These are phyloP conservation scores for Agapornis canus DNA, from an alignment of 2,797 vertebrate genomes.

Conservation along the genomic window DNA sequence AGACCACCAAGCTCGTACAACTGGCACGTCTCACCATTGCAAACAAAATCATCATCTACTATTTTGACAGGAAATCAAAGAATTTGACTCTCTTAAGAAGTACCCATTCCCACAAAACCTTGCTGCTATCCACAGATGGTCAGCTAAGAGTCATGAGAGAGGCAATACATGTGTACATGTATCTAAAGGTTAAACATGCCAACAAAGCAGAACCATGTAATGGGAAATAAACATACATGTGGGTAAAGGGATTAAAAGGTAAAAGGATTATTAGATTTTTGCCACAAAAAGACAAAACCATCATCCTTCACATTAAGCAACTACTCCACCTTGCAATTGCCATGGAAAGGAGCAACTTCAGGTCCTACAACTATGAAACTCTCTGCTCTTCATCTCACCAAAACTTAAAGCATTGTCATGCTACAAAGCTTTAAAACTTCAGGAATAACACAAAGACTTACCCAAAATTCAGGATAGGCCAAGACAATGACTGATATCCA, in stretches of 20 bases:
- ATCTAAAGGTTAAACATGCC: neutral
- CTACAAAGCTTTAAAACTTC: neutral
- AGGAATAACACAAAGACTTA: neutral
- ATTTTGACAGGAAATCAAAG: slow-evolving; percentile 41
- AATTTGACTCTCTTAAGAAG: neutral
- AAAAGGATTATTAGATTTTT: accelerated
- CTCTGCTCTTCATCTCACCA: neutral
- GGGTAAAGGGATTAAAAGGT: neutral
- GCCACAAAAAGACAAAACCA: neutral
- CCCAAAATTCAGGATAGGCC: neutral
- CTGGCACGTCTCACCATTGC: neutral
- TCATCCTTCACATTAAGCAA: neutral
- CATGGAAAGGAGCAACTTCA: neutral
- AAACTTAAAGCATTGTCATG: accelerated
- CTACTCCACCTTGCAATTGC: neutral
- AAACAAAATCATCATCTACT: slow-evolving; percentile 11
- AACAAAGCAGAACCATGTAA: neutral
- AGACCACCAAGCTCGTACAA: neutral
- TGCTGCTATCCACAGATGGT: neutral
- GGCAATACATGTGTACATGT: neutral
- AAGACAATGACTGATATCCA: neutral
- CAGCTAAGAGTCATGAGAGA: neutral
- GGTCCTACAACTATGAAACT: neutral
- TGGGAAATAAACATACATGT: accelerated
- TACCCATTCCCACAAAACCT: neutral